Evolutionary conservation across 2,797 vertebrate genomes (phyloP).

Genomic region (Sebastes matsubarae): DNA sequence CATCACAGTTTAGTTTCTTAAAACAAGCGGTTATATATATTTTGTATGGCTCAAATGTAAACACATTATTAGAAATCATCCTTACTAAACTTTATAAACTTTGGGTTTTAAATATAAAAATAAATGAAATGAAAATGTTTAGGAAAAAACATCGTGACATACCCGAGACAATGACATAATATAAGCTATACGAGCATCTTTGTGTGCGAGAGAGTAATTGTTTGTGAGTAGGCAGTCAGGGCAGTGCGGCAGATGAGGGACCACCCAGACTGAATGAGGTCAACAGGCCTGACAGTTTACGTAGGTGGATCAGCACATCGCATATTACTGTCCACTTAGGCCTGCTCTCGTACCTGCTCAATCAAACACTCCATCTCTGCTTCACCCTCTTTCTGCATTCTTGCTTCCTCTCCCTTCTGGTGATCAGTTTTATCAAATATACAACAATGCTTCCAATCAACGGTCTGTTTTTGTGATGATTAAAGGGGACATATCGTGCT

Average conservation of each 20-base stretch:
- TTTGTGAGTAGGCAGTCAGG: constrained; percentile 45
- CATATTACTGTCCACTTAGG: constrained; percentile 68
- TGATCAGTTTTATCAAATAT: not conserved
- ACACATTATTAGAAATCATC: not conserved
- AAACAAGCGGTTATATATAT: not conserved
- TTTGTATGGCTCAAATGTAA: not conserved
- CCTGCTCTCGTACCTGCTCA: constrained; percentile 31
- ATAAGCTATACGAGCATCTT: not conserved
- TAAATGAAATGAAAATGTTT: not conserved
- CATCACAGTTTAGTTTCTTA: not conserved
- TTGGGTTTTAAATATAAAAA: not conserved
- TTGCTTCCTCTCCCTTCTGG: not conserved
- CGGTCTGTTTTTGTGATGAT: not conserved
- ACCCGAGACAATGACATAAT: not conserved
- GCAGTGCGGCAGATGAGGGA: constrained; percentile 47
- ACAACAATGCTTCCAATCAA: not conserved
- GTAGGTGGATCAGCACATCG: constrained; percentile 53
- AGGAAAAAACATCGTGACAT: too few relatives aligned
- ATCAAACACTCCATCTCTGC: constrained; percentile 38
- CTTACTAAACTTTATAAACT: not conserved
- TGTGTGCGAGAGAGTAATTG: not conserved
- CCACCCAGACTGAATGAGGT: constrained; percentile 70
- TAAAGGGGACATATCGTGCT: not conserved
- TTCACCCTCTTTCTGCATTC: constrained; percentile 8
- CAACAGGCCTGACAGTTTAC: constrained; percentile 50